Conservation (phyloP, 2,113 vertebrate species). For the Scolopax mira region DNA sequence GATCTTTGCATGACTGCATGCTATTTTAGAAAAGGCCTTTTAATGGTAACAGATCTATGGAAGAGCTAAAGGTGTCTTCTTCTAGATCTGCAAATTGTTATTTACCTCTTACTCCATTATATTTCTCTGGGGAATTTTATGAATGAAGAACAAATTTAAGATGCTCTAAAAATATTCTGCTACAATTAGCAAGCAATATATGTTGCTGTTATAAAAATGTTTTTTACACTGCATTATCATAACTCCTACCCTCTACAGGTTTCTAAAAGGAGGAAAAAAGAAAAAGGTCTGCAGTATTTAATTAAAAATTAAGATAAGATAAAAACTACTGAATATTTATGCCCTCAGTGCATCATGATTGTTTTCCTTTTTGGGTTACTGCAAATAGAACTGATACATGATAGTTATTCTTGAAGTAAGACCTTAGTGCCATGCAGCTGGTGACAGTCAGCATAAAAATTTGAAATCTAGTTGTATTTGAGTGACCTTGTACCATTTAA, state of each 20-base stretch:
- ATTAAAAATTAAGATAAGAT: conserved; percentile 7
- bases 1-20: not conserved
- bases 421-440: not conserved
- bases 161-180: conserved; percentile 14
- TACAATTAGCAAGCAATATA: conserved; percentile 19
- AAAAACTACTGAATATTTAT: not conserved
- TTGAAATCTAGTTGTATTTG: not conserved
- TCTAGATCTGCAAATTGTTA: not conserved
- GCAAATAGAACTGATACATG: not conserved
- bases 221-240: not conserved
- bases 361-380: not conserved
- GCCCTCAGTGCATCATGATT: not conserved
- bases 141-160: not conserved
- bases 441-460: not conserved
- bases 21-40: not conserved
- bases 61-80: not conserved
- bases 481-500: not conserved
- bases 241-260: not conserved
- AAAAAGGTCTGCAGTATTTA: not conserved
- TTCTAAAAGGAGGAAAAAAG: not conserved
- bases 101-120: not conserved
- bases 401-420: not conserved
- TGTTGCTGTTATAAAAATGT: not conserved
- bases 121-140: not conserved
- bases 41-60: not conserved